Evolutionary conservation across 2,888 invertebrate genomes (phyloP).

Genomic region (Spicauda simplicius): DNA sequence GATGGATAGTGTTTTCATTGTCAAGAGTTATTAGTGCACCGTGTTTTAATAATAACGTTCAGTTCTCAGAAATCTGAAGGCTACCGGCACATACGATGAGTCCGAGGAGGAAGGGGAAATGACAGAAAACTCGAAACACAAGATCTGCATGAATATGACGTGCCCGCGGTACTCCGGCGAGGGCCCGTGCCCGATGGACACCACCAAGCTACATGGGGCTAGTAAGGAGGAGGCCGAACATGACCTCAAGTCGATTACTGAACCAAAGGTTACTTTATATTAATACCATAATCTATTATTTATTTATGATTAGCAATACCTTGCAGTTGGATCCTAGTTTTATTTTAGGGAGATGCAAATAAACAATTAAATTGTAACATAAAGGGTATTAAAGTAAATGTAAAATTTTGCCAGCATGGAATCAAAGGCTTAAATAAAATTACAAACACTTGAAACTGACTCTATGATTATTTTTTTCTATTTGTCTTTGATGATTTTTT

Average conservation of each 20-base stretch:
- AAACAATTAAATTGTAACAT: too few species aligned
- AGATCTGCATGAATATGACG: conserved; percentile 68
- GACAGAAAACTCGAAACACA: conserved; percentile 50
- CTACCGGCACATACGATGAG: conserved; percentile 54
- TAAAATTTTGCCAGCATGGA: too few species aligned
- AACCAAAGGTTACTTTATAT: conserved; percentile 6
- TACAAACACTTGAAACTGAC: too few species aligned
- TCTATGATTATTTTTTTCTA: too few species aligned
- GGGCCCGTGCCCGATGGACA: conserved; percentile 49
- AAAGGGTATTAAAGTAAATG: too few species aligned
- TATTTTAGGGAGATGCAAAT: too few species aligned
- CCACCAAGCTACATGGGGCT: conserved; percentile 42
- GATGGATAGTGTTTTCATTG: too few species aligned
- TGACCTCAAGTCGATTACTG: conserved; percentile 20
- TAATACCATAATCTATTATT: too few species aligned
- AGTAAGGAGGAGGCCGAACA: conserved; percentile 41
- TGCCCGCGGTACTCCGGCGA: conserved; percentile 62
- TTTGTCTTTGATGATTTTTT: too few species aligned
- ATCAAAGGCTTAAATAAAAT: too few species aligned
- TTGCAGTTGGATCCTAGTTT: too few species aligned
- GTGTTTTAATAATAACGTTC: conserved; percentile 35
- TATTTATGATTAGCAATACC: neutral
- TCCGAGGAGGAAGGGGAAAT: conserved; percentile 53
- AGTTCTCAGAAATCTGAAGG: conserved; percentile 65
- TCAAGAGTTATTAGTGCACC: neutral